A percentile compares a stretch with the other conserved stretches of the same genome.
These are phyloP conservation scores for Pithys albifrons DNA, from an alignment of 2,113 vertebrate genomes.

Conservation along the genomic window DNA sequence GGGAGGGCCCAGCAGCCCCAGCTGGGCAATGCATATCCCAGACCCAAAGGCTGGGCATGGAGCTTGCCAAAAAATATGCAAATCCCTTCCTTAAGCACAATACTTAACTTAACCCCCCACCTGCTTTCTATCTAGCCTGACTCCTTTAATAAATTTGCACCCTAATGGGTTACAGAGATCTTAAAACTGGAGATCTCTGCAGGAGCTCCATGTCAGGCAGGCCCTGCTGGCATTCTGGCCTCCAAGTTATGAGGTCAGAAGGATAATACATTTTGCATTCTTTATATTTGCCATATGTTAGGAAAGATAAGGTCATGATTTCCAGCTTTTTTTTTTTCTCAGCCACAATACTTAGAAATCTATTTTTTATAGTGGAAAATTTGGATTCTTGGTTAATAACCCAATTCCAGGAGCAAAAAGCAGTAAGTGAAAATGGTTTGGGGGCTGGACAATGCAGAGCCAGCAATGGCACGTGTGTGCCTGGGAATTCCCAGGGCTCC, in stretches of 20 bases:
- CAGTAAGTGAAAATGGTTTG: fast-evolving
- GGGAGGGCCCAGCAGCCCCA: background rate
- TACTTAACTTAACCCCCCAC: background rate
- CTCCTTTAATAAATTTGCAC: background rate
- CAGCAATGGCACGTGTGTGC: fast-evolving
- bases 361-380: background rate
- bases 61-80: background rate
- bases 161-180: background rate
- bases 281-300: background rate
- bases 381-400: background rate
- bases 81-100: background rate
- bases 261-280: background rate
- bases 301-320: background rate
- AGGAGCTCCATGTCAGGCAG: background rate
- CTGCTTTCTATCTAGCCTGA: background rate
- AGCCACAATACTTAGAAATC: background rate
- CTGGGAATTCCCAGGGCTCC: background rate
- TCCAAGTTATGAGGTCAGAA: background rate
- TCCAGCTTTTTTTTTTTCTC: background rate
- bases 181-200: background rate
- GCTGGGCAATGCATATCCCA: too few species aligned
- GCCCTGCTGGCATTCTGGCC: background rate
- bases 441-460: background rate
- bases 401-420: background rate
- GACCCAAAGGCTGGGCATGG: background rate